Conservation (phyloP, 2,888 invertebrate species). For the Boloria euphrosyne region DNA sequence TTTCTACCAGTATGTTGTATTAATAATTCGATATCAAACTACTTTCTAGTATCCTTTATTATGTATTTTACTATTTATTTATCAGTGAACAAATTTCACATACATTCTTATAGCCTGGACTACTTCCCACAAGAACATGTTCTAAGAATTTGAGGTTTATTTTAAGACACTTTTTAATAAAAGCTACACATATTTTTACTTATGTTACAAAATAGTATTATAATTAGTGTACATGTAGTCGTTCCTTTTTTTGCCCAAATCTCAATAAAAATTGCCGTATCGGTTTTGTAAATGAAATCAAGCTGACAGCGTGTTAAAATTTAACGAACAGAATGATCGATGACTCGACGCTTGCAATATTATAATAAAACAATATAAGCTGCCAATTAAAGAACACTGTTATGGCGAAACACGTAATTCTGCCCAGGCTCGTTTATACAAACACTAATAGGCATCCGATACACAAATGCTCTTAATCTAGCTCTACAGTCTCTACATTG, state of each 20-base stretch:
- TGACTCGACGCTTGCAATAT: conserved; percentile 17
- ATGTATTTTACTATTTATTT: too few species aligned
- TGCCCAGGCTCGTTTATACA: not conserved
- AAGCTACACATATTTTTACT: too few species aligned
- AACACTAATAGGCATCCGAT: not conserved
- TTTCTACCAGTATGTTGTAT: too few species aligned
- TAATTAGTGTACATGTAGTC: too few species aligned
- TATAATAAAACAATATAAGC: conserved; percentile 24
- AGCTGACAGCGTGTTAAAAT: conserved; percentile 15
- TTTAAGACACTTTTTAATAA: too few species aligned
- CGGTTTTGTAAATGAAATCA: conserved; percentile 20
- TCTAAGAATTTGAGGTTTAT: too few species aligned
- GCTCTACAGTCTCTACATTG: not conserved
- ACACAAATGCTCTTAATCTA: not conserved
- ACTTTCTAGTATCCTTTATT: too few species aligned
- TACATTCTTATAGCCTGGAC: too few species aligned
- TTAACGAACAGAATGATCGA: conserved; percentile 21
- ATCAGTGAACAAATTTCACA: too few species aligned
- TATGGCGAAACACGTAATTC: not conserved
- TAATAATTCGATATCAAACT: too few species aligned
- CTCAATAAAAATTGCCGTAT: conserved; percentile 6
- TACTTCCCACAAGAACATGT: too few species aligned
- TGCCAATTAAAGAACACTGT: conserved; percentile 24
- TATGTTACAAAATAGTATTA: too few species aligned
- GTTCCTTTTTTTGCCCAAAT: not conserved